phyloP scores from a whole-genome alignment of 2,888 invertebrate genomes.

The Drosophila mimica region DNA sequence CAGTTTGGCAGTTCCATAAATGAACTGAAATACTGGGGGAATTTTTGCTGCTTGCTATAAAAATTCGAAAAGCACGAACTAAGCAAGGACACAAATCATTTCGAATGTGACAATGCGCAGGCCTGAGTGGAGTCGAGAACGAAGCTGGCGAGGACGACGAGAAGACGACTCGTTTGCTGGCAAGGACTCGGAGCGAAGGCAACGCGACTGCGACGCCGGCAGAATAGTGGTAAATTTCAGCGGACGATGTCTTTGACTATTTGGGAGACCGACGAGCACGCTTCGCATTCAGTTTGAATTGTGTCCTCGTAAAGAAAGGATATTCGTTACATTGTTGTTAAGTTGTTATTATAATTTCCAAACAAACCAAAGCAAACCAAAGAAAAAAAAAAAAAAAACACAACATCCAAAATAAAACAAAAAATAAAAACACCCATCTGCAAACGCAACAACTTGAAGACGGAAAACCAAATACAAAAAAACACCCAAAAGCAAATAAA shows the following conservation, averaged over 20 bases:
- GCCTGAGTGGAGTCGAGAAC: slow-evolving; percentile 54
- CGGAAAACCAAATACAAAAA: slow-evolving; percentile 49
- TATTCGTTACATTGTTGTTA: slow-evolving; percentile 85
- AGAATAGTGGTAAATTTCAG: slow-evolving; percentile 69
- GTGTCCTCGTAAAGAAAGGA: slow-evolving; percentile 86
- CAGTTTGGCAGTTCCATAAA: slow-evolving; percentile 44
- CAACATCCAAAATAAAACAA: slow-evolving; percentile 36
- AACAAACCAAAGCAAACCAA: slow-evolving; percentile 69
- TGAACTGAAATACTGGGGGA: slow-evolving; percentile 33
- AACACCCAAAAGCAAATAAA: slow-evolving; percentile 43
- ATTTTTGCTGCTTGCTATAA: slow-evolving; percentile 6
- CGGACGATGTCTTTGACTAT: slow-evolving; percentile 81
- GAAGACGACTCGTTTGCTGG: slow-evolving; percentile 37
- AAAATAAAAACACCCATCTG: slow-evolving; percentile 41
- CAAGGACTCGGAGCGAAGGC: slow-evolving; percentile 57
- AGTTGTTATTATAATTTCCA: slow-evolving; percentile 85
- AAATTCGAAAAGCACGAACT: slow-evolving; percentile 2
- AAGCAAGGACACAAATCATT: slow-evolving; percentile 61
- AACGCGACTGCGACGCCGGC: slow-evolving; percentile 67
- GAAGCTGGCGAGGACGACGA: slow-evolving; percentile 28
- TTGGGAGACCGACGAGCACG: slow-evolving; percentile 83
- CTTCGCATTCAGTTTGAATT: slow-evolving; percentile 85
- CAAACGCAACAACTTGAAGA: slow-evolving; percentile 59
- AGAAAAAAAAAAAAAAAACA: slow-evolving; percentile 43
- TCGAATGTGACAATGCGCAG: slow-evolving; percentile 61